phyloP scores from a whole-genome alignment of 1,140 invertebrate species.

The Drosophila yakuba region DNA sequence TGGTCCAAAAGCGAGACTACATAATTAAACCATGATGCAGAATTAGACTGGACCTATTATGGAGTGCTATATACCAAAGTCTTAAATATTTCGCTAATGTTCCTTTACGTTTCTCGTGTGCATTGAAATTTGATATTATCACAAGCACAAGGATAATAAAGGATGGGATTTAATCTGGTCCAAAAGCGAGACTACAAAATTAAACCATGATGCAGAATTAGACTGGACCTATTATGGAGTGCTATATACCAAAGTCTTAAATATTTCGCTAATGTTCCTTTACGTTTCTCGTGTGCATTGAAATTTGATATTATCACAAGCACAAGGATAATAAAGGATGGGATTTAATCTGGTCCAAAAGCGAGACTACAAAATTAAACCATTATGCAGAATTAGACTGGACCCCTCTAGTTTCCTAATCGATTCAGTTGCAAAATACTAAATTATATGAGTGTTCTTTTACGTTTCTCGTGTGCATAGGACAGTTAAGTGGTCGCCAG shows the following conservation, averaged over 20 bases:
- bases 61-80: neutral
- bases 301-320: slow-evolving; percentile 26
- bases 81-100: slow-evolving; percentile 39
- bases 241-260: slow-evolving; percentile 5
- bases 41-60: slow-evolving; percentile 57
- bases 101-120: slow-evolving; percentile 76
- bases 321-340: slow-evolving; percentile 74
- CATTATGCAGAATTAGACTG: slow-evolving; percentile 66
- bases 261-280: slow-evolving; percentile 49
- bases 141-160: slow-evolving; percentile 75
- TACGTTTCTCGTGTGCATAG: slow-evolving; percentile 65
- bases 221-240: slow-evolving; percentile 30
- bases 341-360: slow-evolving; percentile 67
- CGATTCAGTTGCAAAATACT: neutral
- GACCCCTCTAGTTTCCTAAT: slow-evolving; percentile 13
- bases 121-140: slow-evolving; percentile 27
- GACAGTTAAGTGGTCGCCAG: slow-evolving; percentile 24
- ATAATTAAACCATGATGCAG: slow-evolving; percentile 59
- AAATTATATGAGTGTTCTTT: slow-evolving; percentile 27
- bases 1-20: slow-evolving; percentile 75
- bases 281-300: slow-evolving; percentile 75
- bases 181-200: slow-evolving; percentile 70
- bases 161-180: slow-evolving; percentile 59
- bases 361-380: slow-evolving; percentile 65
- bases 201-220: slow-evolving; percentile 68